Evolutionary conservation across 1,140 invertebrate genomes (phyloP).

Genomic region (Sesamia nonagrioides): DNA sequence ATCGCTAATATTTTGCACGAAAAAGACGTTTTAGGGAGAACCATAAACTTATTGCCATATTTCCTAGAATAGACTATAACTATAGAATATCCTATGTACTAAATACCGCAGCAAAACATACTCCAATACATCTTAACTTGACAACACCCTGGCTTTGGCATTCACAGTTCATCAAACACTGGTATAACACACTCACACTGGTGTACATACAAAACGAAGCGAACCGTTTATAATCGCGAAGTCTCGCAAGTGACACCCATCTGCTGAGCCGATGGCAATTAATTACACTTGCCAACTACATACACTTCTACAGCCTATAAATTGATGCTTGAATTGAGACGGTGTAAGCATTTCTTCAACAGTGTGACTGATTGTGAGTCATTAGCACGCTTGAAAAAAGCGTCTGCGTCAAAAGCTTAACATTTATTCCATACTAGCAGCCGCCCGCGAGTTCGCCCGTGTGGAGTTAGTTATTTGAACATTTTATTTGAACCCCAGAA

Average conservation of each 20-base stretch:
- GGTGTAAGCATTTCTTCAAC: background rate
- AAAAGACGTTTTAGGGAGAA: too few relatives aligned
- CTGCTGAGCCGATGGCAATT: conserved; percentile 30
- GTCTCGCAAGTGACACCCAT: conserved; percentile 32
- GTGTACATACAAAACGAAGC: conserved; percentile 21
- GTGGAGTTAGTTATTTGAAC: too few relatives aligned
- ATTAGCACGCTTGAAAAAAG: background rate
- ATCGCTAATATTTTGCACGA: too few relatives aligned
- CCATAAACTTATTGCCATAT: too few relatives aligned
- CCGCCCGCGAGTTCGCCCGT: too few relatives aligned
- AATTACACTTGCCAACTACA: conserved; percentile 17
- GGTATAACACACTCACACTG: background rate
- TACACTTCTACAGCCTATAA: conserved; percentile 11
- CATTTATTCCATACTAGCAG: too few relatives aligned
- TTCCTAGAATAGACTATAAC: too few relatives aligned
- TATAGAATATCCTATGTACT: too few relatives aligned
- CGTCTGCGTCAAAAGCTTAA: too few relatives aligned
- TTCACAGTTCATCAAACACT: conserved; percentile 8
- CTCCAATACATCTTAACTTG: too few relatives aligned
- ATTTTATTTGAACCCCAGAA: too few relatives aligned
- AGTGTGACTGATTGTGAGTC: conserved; percentile 25
- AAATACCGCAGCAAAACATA: too few relatives aligned
- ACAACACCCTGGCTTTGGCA: conserved; percentile 1
- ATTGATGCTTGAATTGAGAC: background rate
- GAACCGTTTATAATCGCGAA: conserved; percentile 35